phyloP scores from a whole-genome alignment of 2,888 invertebrate genomes.

The Xylota segnis region DNA sequence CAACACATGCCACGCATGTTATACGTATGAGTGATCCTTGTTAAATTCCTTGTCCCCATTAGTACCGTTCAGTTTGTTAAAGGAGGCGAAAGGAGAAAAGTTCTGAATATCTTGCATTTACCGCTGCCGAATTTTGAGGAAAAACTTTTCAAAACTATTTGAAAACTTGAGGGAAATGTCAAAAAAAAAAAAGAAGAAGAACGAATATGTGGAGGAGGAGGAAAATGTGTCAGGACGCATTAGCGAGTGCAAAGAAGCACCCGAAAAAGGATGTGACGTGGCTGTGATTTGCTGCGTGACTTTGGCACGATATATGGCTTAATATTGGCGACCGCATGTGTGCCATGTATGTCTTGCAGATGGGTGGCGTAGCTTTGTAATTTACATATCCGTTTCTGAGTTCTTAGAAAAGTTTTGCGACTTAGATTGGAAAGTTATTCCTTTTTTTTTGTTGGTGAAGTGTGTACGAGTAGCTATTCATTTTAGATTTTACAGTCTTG shows the following conservation, averaged over 20 bases:
- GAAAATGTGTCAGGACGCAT: conserved; percentile 16
- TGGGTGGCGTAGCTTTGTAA: conserved; percentile 13
- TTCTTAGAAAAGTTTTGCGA: conserved; percentile 14
- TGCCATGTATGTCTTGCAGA: background rate
- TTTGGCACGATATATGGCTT: background rate
- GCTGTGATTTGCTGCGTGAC: conserved; percentile 44
- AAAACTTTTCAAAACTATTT: conserved; percentile 36
- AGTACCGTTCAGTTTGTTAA: conserved; percentile 21
- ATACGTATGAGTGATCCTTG: conserved; percentile 41
- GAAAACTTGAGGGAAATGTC: conserved; percentile 18
- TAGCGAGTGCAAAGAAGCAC: conserved; percentile 40
- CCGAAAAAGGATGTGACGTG: conserved; percentile 23
- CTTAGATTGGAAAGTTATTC: background rate
- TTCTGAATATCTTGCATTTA: conserved; percentile 46
- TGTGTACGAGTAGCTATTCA: background rate
- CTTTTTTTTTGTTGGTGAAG: background rate
- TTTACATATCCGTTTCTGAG: conserved; percentile 50
- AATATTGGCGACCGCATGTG: background rate
- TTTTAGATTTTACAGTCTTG: conserved; percentile 4
- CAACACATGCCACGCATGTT: conserved; percentile 1
- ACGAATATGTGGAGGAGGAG: background rate
- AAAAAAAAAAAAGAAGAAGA: background rate
- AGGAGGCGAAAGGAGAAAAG: conserved; percentile 15
- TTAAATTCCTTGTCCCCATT: conserved; percentile 38
- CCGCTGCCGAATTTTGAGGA: conserved; percentile 44